Evolutionary conservation across 2,113 vertebrate genomes (phyloP).

Genomic region (Paramisgurnus dabryanus): DNA sequence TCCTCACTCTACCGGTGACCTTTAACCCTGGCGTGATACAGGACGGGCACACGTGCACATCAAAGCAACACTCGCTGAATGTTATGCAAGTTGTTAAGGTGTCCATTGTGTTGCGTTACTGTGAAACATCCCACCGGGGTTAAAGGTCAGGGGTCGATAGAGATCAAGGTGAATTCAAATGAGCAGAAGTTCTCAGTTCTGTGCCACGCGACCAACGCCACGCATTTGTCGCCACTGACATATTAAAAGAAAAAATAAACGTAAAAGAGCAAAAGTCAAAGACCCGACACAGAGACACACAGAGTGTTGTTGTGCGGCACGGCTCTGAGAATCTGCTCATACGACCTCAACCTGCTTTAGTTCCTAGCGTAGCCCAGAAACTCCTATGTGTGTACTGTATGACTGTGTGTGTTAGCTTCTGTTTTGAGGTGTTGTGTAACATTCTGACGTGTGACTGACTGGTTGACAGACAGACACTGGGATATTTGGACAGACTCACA

Average conservation of each 20-base stretch:
- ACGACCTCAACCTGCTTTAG: conserved; percentile 35
- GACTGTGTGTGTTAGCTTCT: conserved; percentile 49
- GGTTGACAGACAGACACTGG: conserved; percentile 49
- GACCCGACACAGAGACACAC: background rate
- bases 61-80: background rate
- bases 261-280: background rate
- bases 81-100: background rate
- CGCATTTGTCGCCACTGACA: background rate
- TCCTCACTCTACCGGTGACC: conserved; percentile 38
- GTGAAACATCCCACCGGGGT: conserved; percentile 15
- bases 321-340: conserved; percentile 27
- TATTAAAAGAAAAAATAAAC: too few species aligned
- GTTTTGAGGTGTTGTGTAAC: conserved; percentile 51
- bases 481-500: conserved; percentile 52
- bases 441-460: conserved; percentile 61
- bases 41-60: background rate
- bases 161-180: conserved; percentile 45
- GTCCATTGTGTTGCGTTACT: background rate
- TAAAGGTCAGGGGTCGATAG: conserved; percentile 41
- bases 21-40: conserved; percentile 23
- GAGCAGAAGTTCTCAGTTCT: conserved; percentile 22
- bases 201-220: background rate
- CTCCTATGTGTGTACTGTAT: conserved; percentile 57
- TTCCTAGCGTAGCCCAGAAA: conserved; percentile 9
- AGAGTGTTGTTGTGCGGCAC: background rate